These are phyloP conservation scores for Digitonthophagus gazella DNA, from an alignment of 2,888 invertebrate species.

Conservation along the genomic window DNA sequence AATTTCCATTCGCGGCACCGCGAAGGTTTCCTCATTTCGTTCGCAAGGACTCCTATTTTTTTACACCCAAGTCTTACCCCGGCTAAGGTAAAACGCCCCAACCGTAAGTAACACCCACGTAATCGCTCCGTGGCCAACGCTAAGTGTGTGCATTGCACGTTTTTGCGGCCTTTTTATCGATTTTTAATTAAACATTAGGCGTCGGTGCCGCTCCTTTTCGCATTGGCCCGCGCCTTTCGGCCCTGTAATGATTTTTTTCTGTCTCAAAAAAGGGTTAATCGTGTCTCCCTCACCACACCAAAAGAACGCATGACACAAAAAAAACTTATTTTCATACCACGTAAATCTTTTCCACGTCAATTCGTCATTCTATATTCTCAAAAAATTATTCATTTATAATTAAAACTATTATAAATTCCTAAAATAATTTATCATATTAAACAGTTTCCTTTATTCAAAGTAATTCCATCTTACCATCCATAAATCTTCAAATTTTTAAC, in stretches of 20 bases:
- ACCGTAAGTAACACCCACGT: conserved; percentile 5
- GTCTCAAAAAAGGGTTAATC: not conserved
- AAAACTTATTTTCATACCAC: too few relatives aligned
- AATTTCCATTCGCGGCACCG: conserved; percentile 30
- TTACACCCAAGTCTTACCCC: not conserved
- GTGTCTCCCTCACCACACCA: not conserved
- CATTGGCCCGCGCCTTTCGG: conserved; percentile 9
- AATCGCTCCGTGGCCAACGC: not conserved
- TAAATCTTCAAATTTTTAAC: too few relatives aligned
- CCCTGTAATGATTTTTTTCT: conserved; percentile 6
- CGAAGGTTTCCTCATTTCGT: conserved; percentile 20
- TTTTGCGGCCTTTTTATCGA: conserved; percentile 6
- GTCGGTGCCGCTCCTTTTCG: conserved; percentile 2
- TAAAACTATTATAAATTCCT: too few relatives aligned
- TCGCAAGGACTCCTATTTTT: too few relatives aligned
- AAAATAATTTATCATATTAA: too few relatives aligned
- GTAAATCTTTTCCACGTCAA: too few relatives aligned
- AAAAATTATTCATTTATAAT: too few relatives aligned
- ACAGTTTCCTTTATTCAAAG: too few relatives aligned
- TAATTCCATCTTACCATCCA: too few relatives aligned
- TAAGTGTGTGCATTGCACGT: not conserved
- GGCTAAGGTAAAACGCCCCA: not conserved
- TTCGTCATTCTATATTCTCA: too few relatives aligned
- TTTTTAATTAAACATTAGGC: conserved; percentile 18
- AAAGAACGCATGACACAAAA: too few relatives aligned